Percentiles rank a stretch among this genome's conserved stretches.
These are phyloP conservation scores for Aleiodes sp. DNA, from an alignment of 1,140 invertebrate species.

Conservation along the genomic window DNA sequence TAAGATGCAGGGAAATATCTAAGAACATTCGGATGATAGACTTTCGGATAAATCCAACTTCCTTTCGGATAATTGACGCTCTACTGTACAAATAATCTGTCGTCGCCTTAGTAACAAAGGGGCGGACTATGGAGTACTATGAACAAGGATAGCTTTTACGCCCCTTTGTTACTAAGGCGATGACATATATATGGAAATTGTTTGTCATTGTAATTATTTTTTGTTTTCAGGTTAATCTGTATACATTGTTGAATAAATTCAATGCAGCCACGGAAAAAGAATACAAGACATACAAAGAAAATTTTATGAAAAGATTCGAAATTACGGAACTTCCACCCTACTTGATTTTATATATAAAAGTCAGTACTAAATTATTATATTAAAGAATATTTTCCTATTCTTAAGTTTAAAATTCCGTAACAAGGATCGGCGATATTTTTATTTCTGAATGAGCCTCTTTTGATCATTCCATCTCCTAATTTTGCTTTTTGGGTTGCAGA, in stretches of 20 bases:
- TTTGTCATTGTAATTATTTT: conserved; percentile 38
- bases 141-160: no score
- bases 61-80: no score
- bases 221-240: conserved; percentile 85
- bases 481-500: no score
- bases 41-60: no score
- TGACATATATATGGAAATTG: no score
- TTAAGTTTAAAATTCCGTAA: conserved; percentile 28
- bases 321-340: conserved; percentile 95
- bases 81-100: no score
- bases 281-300: conserved; percentile 99
- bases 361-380: conserved; percentile 47
- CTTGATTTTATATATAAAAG: conserved; percentile 96
- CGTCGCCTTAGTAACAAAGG: no score
- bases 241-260: conserved; percentile 93
- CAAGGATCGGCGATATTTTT: conserved; percentile 15
- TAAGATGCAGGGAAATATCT: not conserved
- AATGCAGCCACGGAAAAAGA: conserved; percentile 96
- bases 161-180: no score
- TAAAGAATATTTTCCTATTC: conserved; percentile 15
- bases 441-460: no score
- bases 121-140: no score
- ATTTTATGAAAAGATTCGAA: conserved; percentile 97
- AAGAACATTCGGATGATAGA: not conserved
- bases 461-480: no score